Percentiles rank a stretch among this genome's conserved stretches.
phyloP scores from a whole-genome alignment of 2,888 invertebrate genomes.

The Drosophila dives region DNA sequence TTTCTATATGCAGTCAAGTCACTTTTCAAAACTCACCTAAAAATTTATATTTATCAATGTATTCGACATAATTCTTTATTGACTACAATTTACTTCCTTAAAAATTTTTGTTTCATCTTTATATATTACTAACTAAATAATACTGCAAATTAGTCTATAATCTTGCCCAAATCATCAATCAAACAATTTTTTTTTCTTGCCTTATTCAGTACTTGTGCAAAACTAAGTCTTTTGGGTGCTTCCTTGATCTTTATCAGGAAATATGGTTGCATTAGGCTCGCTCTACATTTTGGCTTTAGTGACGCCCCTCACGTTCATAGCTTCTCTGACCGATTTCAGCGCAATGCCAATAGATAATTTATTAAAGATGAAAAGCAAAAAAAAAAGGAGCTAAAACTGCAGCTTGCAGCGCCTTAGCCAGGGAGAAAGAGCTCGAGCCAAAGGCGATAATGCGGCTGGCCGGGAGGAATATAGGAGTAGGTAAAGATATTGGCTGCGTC shows the following conservation, averaged over 20 bases:
- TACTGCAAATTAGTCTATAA: background rate
- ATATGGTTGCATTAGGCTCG: conserved; percentile 45
- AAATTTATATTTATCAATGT: background rate
- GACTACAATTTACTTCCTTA: background rate
- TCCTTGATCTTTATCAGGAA: conserved; percentile 5
- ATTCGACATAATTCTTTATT: too few species aligned
- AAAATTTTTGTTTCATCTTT: background rate
- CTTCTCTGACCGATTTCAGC: conserved; percentile 1
- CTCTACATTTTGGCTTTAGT: conserved; percentile 65
- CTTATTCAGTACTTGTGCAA: background rate
- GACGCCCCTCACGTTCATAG: conserved; percentile 43
- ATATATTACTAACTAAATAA: background rate
- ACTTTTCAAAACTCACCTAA: background rate
- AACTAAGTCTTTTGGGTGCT: background rate
- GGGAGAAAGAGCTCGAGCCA: conserved; percentile 55
- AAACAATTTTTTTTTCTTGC: background rate
- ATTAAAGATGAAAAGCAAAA: conserved; percentile 21
- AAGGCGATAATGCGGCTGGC: conserved; percentile 34
- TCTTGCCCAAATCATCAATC: background rate
- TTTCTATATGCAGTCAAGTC: background rate
- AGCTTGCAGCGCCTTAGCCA: conserved; percentile 32
- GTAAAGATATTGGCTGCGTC: conserved; percentile 56
- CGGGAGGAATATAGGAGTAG: conserved; percentile 51
- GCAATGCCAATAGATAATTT: conserved; percentile 55
- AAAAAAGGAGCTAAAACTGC: conserved; percentile 37